Percentiles rank a stretch among this genome's conserved stretches.
Conservation (phyloP, 2,113 vertebrate genomes). For the Zosterops lateralis region DNA sequence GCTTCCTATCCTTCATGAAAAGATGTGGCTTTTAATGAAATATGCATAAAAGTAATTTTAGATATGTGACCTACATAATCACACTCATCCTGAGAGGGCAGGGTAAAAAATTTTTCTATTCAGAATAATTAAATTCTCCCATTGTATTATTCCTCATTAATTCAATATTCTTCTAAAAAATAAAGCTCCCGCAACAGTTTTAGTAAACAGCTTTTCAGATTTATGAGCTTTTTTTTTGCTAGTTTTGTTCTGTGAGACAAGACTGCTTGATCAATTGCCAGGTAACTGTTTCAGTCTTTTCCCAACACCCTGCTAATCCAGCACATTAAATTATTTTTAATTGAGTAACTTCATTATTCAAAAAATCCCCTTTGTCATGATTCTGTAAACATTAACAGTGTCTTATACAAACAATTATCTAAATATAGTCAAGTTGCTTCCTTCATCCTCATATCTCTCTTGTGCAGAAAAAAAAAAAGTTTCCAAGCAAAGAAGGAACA, state of each 20-base stretch:
- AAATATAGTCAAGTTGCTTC: background rate
- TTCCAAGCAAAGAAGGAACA: background rate
- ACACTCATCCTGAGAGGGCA: conserved; percentile 13
- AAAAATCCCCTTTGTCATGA: conserved; percentile 36
- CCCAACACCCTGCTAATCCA: conserved; percentile 39
- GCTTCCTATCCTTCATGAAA: background rate
- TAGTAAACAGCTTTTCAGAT: conserved; percentile 57
- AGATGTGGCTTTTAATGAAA: conserved; percentile 47
- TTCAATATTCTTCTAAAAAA: conserved; percentile 61
- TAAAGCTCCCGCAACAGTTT: conserved; percentile 32
- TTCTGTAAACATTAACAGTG: background rate
- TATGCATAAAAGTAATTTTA: conserved; percentile 44
- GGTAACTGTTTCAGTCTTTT: conserved; percentile 42
- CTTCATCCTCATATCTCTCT: background rate
- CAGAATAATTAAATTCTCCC: conserved; percentile 33
- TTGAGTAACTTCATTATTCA: conserved; percentile 57
- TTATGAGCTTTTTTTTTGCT: conserved; percentile 67
- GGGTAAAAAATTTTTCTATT: background rate
- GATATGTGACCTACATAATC: conserved; percentile 52
- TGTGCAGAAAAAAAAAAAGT: background rate
- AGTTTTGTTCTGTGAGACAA: conserved; percentile 66
- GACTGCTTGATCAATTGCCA: conserved; percentile 61
- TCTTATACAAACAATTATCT: conserved; percentile 16
- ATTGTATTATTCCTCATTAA: conserved; percentile 60
- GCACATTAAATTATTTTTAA: conserved; percentile 61